phyloP scores from a whole-genome alignment of 2,888 invertebrate species.

The Lycocerus yunnanus region DNA sequence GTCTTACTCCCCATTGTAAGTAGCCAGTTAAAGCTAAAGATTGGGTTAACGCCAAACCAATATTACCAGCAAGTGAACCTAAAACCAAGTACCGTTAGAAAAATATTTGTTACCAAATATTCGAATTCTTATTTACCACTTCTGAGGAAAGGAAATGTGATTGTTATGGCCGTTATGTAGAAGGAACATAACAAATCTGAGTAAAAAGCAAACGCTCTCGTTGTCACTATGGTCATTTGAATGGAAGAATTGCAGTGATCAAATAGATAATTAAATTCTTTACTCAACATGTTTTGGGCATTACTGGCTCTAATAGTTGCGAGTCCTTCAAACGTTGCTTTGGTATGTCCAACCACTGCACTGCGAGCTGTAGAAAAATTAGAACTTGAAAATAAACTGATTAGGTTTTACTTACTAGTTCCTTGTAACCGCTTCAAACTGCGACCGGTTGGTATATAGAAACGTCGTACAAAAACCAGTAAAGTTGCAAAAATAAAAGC shows the following conservation, averaged over 20 bases:
- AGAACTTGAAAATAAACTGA: background rate
- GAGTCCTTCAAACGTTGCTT: slow-evolving; percentile 50
- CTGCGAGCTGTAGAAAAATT: slow-evolving; percentile 46
- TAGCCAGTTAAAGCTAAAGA: slow-evolving; percentile 76
- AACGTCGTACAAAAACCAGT: slow-evolving; percentile 65
- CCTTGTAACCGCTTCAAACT: slow-evolving; percentile 74
- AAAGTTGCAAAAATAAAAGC: slow-evolving; percentile 65
- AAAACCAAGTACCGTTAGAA: slow-evolving; percentile 18
- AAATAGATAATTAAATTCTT: slow-evolving; percentile 49
- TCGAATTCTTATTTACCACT: background rate
- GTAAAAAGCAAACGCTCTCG: slow-evolving; percentile 31
- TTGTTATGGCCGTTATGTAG: background rate
- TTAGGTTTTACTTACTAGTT: slow-evolving; percentile 58
- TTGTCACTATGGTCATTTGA: slow-evolving; percentile 44
- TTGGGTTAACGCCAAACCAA: slow-evolving; percentile 82
- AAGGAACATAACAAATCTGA: background rate
- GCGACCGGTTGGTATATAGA: slow-evolving; percentile 76
- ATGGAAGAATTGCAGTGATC: slow-evolving; percentile 47
- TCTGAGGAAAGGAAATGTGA: background rate
- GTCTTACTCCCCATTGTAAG: slow-evolving; percentile 71
- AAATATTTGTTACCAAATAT: too few relatives aligned
- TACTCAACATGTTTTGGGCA: slow-evolving; percentile 42
- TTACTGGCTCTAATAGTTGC: slow-evolving; percentile 48
- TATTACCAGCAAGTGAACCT: slow-evolving; percentile 70
- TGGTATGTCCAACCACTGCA: slow-evolving; percentile 50